phyloP scores from a whole-genome alignment of 2,113 vertebrate species.

The Okapia johnstoni region DNA sequence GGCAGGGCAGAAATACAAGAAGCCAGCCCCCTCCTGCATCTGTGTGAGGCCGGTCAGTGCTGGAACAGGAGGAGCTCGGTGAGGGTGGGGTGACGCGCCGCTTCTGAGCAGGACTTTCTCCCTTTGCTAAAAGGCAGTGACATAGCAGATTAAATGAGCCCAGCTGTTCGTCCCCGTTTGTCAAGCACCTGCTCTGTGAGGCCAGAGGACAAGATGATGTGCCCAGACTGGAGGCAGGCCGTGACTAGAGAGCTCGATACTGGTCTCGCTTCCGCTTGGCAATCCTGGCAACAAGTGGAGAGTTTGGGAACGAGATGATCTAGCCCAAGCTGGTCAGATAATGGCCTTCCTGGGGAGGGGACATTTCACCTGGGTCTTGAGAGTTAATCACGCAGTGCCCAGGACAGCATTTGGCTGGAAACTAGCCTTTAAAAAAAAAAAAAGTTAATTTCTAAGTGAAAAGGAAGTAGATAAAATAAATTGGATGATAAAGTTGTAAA shows the following conservation, averaged over 20 bases:
- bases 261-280: not conserved
- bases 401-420: not conserved
- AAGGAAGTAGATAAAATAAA: not conserved
- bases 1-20: not conserved
- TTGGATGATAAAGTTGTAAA: not conserved
- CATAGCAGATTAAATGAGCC: not conserved
- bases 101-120: not conserved
- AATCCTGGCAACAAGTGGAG: not conserved
- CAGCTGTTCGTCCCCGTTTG: not conserved
- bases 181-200: not conserved
- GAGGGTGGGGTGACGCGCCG: accelerated
- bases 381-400: not conserved
- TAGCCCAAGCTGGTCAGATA: not conserved
- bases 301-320: not conserved
- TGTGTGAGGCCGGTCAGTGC: no score
- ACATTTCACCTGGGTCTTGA: not conserved
- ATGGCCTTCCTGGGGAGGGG: not conserved
- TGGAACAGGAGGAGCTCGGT: not conserved
- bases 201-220: accelerated
- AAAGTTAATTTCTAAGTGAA: not conserved
- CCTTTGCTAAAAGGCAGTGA: not conserved
- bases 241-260: accelerated
- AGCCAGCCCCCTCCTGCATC: accelerated
- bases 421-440: not conserved
- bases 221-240: not conserved